Evolutionary conservation across 2,113 vertebrate species (phyloP), one percentile per base, ranked within the genome.

Genomic region (Pelvicachromis taeniatus): DNA sequence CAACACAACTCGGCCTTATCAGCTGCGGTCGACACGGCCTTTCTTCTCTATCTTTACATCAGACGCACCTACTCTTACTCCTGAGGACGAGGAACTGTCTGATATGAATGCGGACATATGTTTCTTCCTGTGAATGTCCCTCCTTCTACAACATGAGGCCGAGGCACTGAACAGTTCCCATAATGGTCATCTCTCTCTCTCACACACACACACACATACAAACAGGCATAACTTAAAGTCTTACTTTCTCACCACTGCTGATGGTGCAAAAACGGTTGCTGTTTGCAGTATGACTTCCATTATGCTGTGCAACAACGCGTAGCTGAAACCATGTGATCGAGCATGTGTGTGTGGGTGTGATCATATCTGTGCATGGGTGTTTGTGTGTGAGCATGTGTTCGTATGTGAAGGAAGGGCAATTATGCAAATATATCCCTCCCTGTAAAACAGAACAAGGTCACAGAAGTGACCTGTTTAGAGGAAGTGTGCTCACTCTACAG

Each of bases 401-500:
- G 42, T 52, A 48, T 78, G 86, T 84, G 82, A 73, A 89, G 68
- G 53, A 61, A 83, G 70, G 35, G 33, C 29, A 70, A 9, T 23
- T 52, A 81, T 87, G 88, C 78, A 85, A 88, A 92, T 90, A 16
- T 84, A 19, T 10, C 70, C 26, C 70, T 75, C 65, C 21, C 26
- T 33, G 9, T 77, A 40, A 54, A 89, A 52, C 80, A 82, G 73
- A 61, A 53, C 58, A 54, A 48, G 7, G 10, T 48, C 58, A 38
- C 61, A 65, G 61, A 38, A 13, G 10, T 81, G 35, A 75, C 56
- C 81, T 59, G 54, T 33, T 88, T 63, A 86, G 86, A 87, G 91
- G 88, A 93, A 91, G 88, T 89, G 77, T 77, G 86, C 29, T 59
- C 79, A 14, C 38, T 68, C 29, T 80, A 21, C 87, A 82, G 75